These are phyloP conservation scores for Melanerpes aurifrons DNA, from an alignment of 2,113 vertebrate genomes.

Conservation along the genomic window DNA sequence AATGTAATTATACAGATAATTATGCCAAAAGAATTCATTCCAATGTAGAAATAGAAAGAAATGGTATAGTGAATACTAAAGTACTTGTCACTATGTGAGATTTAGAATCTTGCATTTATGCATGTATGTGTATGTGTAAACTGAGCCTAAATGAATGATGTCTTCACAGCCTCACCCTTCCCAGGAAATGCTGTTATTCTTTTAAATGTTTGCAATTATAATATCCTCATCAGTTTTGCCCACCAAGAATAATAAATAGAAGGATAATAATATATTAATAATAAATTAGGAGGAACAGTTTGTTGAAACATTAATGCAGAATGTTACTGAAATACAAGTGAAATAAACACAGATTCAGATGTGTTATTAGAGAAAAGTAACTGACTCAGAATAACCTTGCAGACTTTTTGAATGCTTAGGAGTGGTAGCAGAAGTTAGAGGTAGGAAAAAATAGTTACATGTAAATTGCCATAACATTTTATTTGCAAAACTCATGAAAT, in stretches of 20 bases:
- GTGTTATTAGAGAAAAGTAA: background rate
- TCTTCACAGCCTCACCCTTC: background rate
- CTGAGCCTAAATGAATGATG: background rate
- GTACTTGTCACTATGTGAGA: background rate
- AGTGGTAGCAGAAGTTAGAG: background rate
- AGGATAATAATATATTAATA: background rate
- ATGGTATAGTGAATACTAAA: background rate
- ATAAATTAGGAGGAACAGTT: background rate
- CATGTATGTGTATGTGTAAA: background rate
- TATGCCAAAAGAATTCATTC: background rate
- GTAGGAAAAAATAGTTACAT: background rate
- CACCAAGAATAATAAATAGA: background rate
- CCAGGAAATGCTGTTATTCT: background rate
- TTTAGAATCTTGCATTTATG: background rate
- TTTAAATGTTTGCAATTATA: background rate
- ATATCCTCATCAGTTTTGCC: background rate
- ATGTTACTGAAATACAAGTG: background rate
- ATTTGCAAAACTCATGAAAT: background rate
- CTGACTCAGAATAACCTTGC: background rate
- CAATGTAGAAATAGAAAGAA: background rate
- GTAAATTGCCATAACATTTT: background rate
- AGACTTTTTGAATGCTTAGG: background rate
- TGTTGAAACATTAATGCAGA: background rate
- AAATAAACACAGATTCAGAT: slow-evolving; percentile 7
- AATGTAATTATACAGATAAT: background rate